phyloP scores from a whole-genome alignment of 2,797 vertebrate genomes.

The Melanogrammus aeglefinus region DNA sequence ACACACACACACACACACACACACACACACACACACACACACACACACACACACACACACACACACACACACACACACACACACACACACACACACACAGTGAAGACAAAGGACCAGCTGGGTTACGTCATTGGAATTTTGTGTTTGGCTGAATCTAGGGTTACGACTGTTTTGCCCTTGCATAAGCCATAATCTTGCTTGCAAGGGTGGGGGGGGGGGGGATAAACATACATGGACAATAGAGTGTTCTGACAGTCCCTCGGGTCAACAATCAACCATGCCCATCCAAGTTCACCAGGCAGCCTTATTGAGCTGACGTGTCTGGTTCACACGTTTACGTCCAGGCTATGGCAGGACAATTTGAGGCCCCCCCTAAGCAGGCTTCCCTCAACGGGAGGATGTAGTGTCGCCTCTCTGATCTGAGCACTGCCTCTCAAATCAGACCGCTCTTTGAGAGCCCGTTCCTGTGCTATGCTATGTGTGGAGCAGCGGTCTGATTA shows the following conservation, averaged over 20 bases:
- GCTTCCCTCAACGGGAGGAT: not conserved
- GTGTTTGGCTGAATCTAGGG: slow-evolving; percentile 27
- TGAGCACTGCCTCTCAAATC: not conserved
- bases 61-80: slow-evolving; percentile 43
- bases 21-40: slow-evolving; percentile 46
- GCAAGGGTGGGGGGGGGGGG: not conserved
- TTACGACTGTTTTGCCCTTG: slow-evolving; percentile 57
- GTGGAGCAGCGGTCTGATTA: not conserved
- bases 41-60: slow-evolving; percentile 25
- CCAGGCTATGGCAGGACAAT: not conserved
- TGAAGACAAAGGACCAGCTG: slow-evolving; percentile 65
- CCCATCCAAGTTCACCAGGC: not conserved
- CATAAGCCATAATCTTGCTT: slow-evolving; percentile 41
- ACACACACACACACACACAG: slow-evolving; percentile 27
- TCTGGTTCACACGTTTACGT: not conserved
- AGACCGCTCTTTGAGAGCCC: not conserved
- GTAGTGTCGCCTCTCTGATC: not conserved
- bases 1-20: slow-evolving; percentile 27
- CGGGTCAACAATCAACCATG: no score
- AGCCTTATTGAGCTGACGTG: not conserved
- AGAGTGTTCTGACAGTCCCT: not conserved
- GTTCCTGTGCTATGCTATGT: not conserved
- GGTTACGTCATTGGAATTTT: slow-evolving; percentile 75
- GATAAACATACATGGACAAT: not conserved
- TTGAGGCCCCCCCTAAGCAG: not conserved